Evolutionary conservation across 2,888 invertebrate genomes (phyloP).

Genomic region (Ypsolopha scabrella): DNA sequence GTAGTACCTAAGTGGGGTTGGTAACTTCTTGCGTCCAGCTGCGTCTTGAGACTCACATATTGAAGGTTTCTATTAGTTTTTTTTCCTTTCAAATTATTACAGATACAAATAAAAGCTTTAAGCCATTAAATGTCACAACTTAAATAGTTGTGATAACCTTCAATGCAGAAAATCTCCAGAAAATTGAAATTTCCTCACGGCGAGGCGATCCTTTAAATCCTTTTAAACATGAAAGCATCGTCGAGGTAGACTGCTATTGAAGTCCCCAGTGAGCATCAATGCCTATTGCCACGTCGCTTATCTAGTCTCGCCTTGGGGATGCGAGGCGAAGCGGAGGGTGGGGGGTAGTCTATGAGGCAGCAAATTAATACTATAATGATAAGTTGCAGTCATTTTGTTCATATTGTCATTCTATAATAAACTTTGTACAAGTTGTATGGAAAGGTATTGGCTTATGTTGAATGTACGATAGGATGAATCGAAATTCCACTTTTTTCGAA

Average conservation of each 20-base stretch:
- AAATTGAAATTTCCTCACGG: conserved; percentile 39
- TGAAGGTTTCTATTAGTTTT: not conserved
- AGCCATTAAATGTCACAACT: not conserved
- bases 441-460: too few species aligned
- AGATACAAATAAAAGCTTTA: not conserved
- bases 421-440: too few species aligned
- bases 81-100: not conserved
- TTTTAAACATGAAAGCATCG: conserved; percentile 54
- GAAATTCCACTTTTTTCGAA: too few species aligned
- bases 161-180: conserved; percentile 12
- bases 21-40: too few species aligned
- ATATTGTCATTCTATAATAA: too few species aligned
- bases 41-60: not conserved
- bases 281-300: conserved; percentile 65
- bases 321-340: conserved; percentile 21
- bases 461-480: too few species aligned
- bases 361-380: conserved; percentile 6
- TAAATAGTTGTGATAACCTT: not conserved
- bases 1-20: too few species aligned
- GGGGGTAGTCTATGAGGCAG: conserved; percentile 20
- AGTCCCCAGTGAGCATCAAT: conserved; percentile 62
- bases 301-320: conserved; percentile 34
- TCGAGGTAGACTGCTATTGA: conserved; percentile 55
- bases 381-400: too few species aligned
- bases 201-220: conserved; percentile 49